Evolutionary conservation across 2,888 invertebrate species (phyloP).

Genomic region (Caenorhabditis sp.): DNA sequence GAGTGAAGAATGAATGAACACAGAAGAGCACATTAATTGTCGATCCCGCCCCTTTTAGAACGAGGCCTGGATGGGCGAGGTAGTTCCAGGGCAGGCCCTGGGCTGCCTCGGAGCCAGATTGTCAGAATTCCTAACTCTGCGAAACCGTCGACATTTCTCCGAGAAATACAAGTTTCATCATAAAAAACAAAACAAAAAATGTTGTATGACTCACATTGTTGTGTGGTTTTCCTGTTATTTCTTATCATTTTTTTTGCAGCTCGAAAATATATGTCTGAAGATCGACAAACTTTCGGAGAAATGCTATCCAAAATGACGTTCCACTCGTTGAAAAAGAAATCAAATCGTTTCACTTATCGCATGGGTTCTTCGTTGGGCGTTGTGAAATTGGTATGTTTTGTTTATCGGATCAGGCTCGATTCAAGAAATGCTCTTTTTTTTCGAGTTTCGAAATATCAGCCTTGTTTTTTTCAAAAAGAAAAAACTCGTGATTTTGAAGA

Average conservation of each 20-base stretch:
- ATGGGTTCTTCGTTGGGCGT: slow-evolving; percentile 63
- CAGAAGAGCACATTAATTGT: too few species aligned
- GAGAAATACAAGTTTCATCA: not conserved
- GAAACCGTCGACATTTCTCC: too few species aligned
- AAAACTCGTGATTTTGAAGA: too few species aligned
- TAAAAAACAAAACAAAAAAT: not conserved
- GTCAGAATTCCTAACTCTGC: too few species aligned
- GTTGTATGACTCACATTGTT: not conserved
- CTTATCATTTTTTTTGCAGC: too few species aligned
- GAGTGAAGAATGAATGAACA: too few species aligned
- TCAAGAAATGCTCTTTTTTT: not conserved
- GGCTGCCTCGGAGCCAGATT: too few species aligned
- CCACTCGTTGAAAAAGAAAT: slow-evolving; percentile 64
- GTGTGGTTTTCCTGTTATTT: not conserved
- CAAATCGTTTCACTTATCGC: slow-evolving; percentile 65
- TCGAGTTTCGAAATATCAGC: too few species aligned
- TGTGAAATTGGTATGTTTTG: slow-evolving; percentile 43
- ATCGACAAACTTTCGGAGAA: slow-evolving; percentile 45
- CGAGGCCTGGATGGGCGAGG: too few species aligned
- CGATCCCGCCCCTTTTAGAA: too few species aligned
- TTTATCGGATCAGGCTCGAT: not conserved
- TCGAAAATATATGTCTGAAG: slow-evolving; percentile 56
- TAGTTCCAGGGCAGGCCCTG: too few species aligned
- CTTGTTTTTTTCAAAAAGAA: too few species aligned
- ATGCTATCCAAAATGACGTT: slow-evolving; percentile 61